Evolutionary conservation across 2,888 invertebrate species (phyloP).

Genomic region (Zygothrica quintamaculata): DNA sequence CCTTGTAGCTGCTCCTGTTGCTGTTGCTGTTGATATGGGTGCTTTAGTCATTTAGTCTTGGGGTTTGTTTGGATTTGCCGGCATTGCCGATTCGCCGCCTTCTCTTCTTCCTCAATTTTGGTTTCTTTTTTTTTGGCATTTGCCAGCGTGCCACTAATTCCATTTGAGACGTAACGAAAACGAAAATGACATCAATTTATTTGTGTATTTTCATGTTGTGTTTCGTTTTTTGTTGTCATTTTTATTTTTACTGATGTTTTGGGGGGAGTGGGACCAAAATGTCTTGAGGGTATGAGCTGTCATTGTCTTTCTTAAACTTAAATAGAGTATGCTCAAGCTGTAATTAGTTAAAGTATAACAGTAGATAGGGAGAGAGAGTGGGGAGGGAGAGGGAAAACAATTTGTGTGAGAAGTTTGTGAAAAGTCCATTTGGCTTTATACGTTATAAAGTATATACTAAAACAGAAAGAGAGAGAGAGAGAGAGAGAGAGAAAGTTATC

Average conservation of each 20-base stretch:
- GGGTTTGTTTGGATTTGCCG: slow-evolving; percentile 54
- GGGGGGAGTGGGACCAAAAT: slow-evolving; percentile 7
- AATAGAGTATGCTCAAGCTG: no score
- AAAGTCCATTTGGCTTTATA: no score
- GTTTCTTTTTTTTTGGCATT: slow-evolving; percentile 46
- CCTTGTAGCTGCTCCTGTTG: slow-evolving; percentile 21
- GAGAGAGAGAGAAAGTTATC: no score
- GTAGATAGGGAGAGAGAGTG: no score
- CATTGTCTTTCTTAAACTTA: no score
- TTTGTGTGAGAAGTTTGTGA: no score
- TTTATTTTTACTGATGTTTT: slow-evolving; percentile 32
- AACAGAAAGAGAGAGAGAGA: no score
- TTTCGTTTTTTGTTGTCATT: slow-evolving; percentile 14
- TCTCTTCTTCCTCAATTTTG: not conserved
- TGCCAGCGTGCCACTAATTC: slow-evolving; percentile 72
- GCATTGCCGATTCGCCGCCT: slow-evolving; percentile 39
- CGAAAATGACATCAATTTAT: slow-evolving; percentile 81
- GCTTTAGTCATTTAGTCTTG: slow-evolving; percentile 40
- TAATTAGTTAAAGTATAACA: no score
- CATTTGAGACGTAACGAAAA: slow-evolving; percentile 79
- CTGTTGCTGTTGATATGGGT: slow-evolving; percentile 56
- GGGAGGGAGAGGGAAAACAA: no score
- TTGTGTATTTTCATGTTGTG: slow-evolving; percentile 63
- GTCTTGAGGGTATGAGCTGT: no score
- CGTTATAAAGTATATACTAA: no score